These are phyloP conservation scores for Huso huso DNA, from an alignment of 2,797 vertebrate genomes.

Conservation along the genomic window DNA sequence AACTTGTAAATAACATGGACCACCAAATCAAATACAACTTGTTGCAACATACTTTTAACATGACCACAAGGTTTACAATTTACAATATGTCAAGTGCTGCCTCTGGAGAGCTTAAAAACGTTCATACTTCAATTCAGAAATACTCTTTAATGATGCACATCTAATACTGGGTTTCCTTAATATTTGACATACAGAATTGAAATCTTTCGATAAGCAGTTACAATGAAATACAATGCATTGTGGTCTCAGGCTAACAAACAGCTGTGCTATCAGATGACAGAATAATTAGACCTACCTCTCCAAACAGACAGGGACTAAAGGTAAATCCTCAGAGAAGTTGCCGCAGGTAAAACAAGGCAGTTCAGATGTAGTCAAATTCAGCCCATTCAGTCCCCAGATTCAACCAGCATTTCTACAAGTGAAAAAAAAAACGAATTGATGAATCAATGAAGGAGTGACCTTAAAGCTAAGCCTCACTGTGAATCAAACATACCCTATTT, in stretches of 20 bases:
- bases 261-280: slow-evolving; percentile 48
- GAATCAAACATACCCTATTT: slow-evolving; percentile 77
- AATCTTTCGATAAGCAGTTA: too few species aligned
- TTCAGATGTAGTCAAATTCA: slow-evolving; percentile 63
- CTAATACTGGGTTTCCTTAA: too few species aligned
- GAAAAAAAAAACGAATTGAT: slow-evolving; percentile 30
- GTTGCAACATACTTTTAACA: too few species aligned
- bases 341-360: slow-evolving; percentile 58
- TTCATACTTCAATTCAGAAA: too few species aligned
- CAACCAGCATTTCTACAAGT: slow-evolving; percentile 63
- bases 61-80: too few species aligned
- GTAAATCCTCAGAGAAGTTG: slow-evolving; percentile 66
- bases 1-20: too few species aligned
- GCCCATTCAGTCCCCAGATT: slow-evolving; percentile 70
- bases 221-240: not conserved
- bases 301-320: slow-evolving; percentile 57
- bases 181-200: too few species aligned
- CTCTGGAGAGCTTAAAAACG: too few species aligned
- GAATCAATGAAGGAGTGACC: slow-evolving; percentile 73
- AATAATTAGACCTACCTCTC: slow-evolving; percentile 81
- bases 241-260: slow-evolving; percentile 34
- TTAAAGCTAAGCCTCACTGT: slow-evolving; percentile 79
- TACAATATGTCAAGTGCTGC: too few species aligned
- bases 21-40: too few species aligned
- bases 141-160: too few species aligned